Percentiles rank a stretch among this genome's conserved stretches.
Conservation (phyloP, 2,113 vertebrate species). For the Prietella phreatophila region DNA sequence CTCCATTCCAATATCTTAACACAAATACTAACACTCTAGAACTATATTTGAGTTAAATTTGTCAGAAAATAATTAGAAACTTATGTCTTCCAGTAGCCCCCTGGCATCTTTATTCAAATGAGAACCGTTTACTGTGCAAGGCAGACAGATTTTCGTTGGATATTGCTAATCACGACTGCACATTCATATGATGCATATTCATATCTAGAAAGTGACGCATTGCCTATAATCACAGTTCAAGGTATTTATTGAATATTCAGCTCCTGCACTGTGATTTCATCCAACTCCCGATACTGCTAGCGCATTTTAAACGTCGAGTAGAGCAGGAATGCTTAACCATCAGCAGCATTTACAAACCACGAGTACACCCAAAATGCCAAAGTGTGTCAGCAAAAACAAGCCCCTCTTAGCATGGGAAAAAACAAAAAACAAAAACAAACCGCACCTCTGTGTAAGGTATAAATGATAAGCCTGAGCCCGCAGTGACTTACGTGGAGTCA, state of each 20-base stretch:
- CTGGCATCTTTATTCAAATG: not conserved
- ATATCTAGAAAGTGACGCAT: not conserved
- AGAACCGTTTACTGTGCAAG: not conserved
- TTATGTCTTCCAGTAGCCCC: not conserved
- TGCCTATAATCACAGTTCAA: too few relatives aligned
- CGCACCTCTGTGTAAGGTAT: not conserved
- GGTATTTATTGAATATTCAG: not conserved
- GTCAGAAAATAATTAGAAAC: not conserved
- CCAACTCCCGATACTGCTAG: not conserved
- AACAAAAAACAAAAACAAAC: not conserved
- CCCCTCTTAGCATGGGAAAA: not conserved
- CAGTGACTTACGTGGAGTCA: conserved; percentile 90
- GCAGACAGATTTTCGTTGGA: not conserved
- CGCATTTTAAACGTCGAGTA: not conserved
- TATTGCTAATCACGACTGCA: not conserved
- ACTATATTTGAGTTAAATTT: not conserved
- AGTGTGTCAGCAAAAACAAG: not conserved
- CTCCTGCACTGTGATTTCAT: not conserved
- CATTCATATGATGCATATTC: not conserved
- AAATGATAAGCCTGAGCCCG: not conserved
- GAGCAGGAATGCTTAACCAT: not conserved
- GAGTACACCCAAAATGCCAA: not conserved
- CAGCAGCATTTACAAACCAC: not conserved
- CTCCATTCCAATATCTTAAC: not conserved
- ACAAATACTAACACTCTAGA: not conserved